Percentiles rank a stretch among this genome's conserved stretches.
phyloP scores from a whole-genome alignment of 53 echinoderm and acorn worm genomes.

The Echinarachnius parma region DNA sequence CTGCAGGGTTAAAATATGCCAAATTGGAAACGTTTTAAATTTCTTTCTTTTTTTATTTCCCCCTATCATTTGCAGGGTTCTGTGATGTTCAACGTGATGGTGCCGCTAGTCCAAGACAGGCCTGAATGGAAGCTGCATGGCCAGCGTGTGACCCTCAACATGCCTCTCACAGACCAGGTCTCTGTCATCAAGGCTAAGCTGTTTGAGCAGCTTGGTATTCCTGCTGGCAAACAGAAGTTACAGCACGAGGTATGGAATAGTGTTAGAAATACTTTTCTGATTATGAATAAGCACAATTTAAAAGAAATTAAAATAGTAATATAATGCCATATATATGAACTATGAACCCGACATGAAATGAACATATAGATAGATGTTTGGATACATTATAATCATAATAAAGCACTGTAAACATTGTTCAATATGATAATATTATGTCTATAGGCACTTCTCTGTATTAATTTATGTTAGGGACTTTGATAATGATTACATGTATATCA shows the following conservation, averaged over 20 bases:
- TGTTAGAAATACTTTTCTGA: background rate
- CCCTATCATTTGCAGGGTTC: slow-evolving; percentile 55
- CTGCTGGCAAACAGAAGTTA: slow-evolving; percentile 95
- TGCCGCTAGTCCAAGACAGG: slow-evolving; percentile 77
- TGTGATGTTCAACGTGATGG: slow-evolving; percentile 71
- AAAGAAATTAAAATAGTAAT: no score
- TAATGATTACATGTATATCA: no score
- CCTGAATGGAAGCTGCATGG: slow-evolving; percentile 93
- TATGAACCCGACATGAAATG: no score
- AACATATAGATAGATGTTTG: no score
- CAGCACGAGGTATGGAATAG: slow-evolving; percentile 84
- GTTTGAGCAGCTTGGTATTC: slow-evolving; percentile 89
- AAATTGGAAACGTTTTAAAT: background rate
- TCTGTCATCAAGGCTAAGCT: slow-evolving; percentile 97
- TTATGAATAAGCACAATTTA: background rate
- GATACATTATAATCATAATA: no score
- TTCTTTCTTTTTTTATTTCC: background rate
- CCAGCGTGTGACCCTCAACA: slow-evolving; percentile 75
- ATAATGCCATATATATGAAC: no score
- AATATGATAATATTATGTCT: no score
- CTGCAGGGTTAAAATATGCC: no score
- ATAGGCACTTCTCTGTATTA: no score
- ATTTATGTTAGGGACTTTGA: no score
- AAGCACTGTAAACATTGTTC: no score
- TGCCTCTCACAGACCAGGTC: slow-evolving; percentile 90